Evolutionary conservation across 1,140 invertebrate genomes (phyloP).

Genomic region (Brachionus rubens): DNA sequence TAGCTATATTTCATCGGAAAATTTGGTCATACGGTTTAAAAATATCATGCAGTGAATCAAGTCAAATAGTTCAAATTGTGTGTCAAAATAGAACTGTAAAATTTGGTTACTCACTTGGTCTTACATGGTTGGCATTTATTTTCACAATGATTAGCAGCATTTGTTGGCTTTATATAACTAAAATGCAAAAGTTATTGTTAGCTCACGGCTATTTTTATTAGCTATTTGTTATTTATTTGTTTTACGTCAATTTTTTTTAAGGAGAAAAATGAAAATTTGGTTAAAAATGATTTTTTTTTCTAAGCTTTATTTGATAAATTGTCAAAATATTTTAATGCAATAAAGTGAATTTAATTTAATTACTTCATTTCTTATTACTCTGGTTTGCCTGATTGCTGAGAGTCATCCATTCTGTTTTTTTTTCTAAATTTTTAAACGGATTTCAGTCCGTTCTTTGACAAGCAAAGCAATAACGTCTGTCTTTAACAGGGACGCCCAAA

Average conservation of each 20-base stretch:
- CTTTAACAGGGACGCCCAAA: too few relatives aligned
- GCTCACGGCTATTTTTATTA: constrained; percentile 31
- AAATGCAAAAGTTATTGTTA: constrained; percentile 43
- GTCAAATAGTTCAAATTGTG: neutral
- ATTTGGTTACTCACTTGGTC: constrained; percentile 5
- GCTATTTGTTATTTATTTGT: neutral
- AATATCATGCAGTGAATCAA: neutral
- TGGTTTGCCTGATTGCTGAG: too few relatives aligned
- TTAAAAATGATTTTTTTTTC: too few relatives aligned
- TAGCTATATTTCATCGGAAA: constrained; percentile 41
- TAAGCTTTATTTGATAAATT: too few relatives aligned
- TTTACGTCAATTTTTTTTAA: neutral
- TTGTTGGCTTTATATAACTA: constrained; percentile 43
- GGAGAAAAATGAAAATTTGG: neutral
- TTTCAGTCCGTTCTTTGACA: too few relatives aligned
- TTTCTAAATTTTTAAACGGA: too few relatives aligned
- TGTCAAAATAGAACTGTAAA: neutral
- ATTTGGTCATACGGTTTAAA: neutral
- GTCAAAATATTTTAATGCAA: too few relatives aligned
- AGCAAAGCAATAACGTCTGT: too few relatives aligned
- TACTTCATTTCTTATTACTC: too few relatives aligned
- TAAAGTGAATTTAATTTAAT: too few relatives aligned
- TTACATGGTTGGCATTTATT: constrained; percentile 14
- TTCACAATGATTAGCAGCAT: neutral
- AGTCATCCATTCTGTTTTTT: too few relatives aligned